Base-by-base conservation (phyloP, 1,140 invertebrate species). In the Macrobrachium rosenbergii region DNA sequence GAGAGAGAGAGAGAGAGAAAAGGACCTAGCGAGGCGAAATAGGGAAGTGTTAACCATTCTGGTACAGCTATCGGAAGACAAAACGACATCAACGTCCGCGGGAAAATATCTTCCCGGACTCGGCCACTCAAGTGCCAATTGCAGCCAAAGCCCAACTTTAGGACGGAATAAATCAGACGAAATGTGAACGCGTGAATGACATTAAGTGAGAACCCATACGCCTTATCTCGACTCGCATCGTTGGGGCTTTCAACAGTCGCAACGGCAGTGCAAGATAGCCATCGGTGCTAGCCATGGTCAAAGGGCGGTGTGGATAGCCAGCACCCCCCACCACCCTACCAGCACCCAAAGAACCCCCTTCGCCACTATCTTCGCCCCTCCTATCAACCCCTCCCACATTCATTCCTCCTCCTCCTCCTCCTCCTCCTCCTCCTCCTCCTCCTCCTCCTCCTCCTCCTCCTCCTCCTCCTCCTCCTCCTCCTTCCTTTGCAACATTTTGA, bases 151-250 rank as follows among this genome's bases (percentile, higher is more conserved):
- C 62, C 81, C 73, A 87, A 81, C 84, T 87, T 87, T 87, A 87
- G 28, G 84, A 72, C 67, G 75, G 28, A 87, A 87, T 87, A 87
- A 87, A 87, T 87, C 84, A 87, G 84, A 87, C 76, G 84, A 81
- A 81, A 87, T 87, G 84, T 87, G 84, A 73, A 63, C 21, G n/a
- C 64, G 77, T 87, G 84, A 87, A 81, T 87, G 84, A 87, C 84
- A 87, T 87, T 87, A 87, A 87, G 77, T 87, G 84, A 87, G 84
- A 87, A 45, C 28, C 76, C 67, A 63, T 87, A 80, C 64, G 58
- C 58, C 11, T 43, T 87, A 87, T 87, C 84, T 80, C 43, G 58
- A 23, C 58, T 23, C 14, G 21, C 77, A 87, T 87, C 84, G 62
- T 78, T 37, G 11, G 52, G 84, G 84, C 84, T 87, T 87, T 87